Evolutionary conservation across 2,113 vertebrate species (phyloP).

Genomic region (Tupaia chinensis): DNA sequence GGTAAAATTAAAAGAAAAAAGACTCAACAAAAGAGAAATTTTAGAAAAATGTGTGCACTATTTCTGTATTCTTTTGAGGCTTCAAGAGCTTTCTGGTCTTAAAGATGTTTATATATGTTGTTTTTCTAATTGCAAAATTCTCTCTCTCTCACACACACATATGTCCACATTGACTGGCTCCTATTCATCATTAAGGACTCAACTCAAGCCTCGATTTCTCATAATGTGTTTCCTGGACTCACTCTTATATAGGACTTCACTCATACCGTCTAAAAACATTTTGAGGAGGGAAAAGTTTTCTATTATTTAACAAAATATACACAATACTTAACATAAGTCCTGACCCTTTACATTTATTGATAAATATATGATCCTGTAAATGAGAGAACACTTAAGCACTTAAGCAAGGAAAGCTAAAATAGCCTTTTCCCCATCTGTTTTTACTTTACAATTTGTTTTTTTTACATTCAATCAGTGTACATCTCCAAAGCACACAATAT

Average conservation of each 20-base stretch:
- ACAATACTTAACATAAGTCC: not conserved
- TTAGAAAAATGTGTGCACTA: not conserved
- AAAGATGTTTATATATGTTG: not conserved
- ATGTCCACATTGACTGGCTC: too few relatives aligned
- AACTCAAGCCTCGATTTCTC: not conserved
- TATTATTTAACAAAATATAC: not conserved
- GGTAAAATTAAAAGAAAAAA: not conserved
- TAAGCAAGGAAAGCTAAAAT: too few relatives aligned
- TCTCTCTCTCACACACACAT: not conserved
- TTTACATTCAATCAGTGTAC: too few relatives aligned
- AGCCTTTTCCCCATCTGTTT: too few relatives aligned
- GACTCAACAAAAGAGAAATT: not conserved
- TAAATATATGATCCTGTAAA: not conserved
- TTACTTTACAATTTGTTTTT: too few relatives aligned
- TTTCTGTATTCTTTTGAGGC: conserved; percentile 4
- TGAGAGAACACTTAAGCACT: not conserved
- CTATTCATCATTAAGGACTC: not conserved
- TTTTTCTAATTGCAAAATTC: not conserved
- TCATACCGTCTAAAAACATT: not conserved
- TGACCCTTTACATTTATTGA: not conserved
- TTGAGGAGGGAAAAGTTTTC: not conserved
- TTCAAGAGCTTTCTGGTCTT: not conserved
- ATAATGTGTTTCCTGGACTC: not conserved
- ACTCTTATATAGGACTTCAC: not conserved
- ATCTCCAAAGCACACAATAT: too few relatives aligned